These are phyloP conservation scores for Hyposmocoma kahamanoa DNA, from an alignment of 1,140 invertebrate species.

Conservation along the genomic window DNA sequence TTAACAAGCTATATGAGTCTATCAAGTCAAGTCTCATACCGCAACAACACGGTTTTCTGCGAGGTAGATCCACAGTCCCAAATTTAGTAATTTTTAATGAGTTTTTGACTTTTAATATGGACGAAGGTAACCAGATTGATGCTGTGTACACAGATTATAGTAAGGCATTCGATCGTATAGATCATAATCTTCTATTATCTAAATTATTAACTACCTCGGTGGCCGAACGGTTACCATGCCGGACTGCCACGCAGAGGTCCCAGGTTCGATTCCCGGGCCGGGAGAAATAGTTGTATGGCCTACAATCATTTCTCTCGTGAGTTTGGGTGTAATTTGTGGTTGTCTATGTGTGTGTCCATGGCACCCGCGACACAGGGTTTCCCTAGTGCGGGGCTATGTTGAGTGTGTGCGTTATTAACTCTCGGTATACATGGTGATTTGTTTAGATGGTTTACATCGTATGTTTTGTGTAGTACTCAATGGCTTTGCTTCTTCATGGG, in stretches of 20 bases:
- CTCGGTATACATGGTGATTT: constrained; percentile 11
- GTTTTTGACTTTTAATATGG: neutral
- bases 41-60: constrained; percentile 20
- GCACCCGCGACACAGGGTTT: no score
- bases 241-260: no score
- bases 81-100: neutral
- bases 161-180: constrained; percentile 29
- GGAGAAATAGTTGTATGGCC: no score
- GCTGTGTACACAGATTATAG: constrained; percentile 26
- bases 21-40: constrained; percentile 9
- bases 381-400: no score
- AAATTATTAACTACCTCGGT: neutral
- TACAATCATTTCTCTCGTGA: no score
- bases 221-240: no score
- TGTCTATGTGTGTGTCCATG: no score
- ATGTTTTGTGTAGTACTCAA: constrained; percentile 20
- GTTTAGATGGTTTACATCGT: constrained; percentile 23
- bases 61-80: neutral
- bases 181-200: constrained; percentile 4
- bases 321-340: no score
- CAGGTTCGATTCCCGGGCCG: no score
- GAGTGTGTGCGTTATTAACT: no score
- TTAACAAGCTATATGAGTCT: constrained; percentile 12
- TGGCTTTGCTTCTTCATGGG: constrained; percentile 11
- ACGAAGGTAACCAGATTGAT: constrained; percentile 19